phyloP scores from a whole-genome alignment of 2,113 vertebrate species.

The Aegotheles bennettii region DNA sequence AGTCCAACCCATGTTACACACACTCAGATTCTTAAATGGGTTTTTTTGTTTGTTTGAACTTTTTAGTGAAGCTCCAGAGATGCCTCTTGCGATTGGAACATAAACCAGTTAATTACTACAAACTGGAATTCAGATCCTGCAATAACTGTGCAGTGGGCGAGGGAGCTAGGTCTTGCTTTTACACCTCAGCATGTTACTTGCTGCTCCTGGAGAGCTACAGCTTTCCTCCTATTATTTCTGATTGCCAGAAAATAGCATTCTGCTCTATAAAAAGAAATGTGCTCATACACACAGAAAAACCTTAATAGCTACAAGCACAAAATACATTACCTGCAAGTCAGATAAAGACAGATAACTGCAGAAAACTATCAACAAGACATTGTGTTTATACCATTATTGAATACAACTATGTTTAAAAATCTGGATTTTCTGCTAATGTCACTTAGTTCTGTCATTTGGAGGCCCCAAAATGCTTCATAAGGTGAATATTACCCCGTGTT shows the following conservation, averaged over 20 bases:
- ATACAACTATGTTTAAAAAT: neutral
- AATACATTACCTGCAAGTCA: neutral
- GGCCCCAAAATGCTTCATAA: neutral
- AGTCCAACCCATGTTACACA: neutral
- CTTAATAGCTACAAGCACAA: neutral
- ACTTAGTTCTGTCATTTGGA: neutral
- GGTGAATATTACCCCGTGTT: neutral
- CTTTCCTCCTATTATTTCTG: neutral
- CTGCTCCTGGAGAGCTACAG: neutral
- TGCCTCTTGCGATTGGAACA: neutral
- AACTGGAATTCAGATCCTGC: neutral
- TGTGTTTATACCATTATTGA: neutral
- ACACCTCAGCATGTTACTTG: neutral
- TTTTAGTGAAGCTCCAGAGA: neutral
- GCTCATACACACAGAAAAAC: accelerated
- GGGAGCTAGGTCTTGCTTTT: neutral
- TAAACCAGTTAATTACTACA: neutral
- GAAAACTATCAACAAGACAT: neutral
- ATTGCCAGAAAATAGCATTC: neutral
- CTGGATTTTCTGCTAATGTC: neutral
- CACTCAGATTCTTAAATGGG: neutral
- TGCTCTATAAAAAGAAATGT: neutral
- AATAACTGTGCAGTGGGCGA: accelerated
- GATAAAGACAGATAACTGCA: neutral
- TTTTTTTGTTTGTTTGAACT: neutral